Percentiles rank a stretch among this genome's conserved stretches.
These are phyloP conservation scores for Clytia hemisphaerica DNA, from an alignment of 30 jellyfish, hydroid and myxozoan genomes.

Conservation along the genomic window DNA sequence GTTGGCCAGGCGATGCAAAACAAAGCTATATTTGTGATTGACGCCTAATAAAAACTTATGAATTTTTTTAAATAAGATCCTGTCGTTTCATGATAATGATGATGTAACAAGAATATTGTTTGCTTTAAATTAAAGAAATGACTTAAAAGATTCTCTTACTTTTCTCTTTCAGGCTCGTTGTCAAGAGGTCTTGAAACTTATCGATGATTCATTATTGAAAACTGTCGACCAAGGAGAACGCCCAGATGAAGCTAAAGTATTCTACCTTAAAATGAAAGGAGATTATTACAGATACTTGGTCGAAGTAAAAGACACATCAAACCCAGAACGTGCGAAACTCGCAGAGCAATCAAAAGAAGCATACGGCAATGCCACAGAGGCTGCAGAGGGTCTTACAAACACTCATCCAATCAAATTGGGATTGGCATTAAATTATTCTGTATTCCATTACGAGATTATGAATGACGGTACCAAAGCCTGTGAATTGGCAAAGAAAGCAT, in stretches of 20 bases:
- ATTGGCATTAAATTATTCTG: conserved; percentile 90
- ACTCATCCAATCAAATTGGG: conserved; percentile 97
- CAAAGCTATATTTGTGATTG: no score
- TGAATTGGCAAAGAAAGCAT: conserved; percentile 89
- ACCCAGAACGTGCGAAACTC: conserved; percentile 44
- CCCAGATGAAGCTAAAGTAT: conserved; percentile 53
- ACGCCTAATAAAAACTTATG: no score
- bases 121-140: no score
- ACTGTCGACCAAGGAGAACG: conserved; percentile 19
- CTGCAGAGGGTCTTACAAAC: conserved; percentile 41
- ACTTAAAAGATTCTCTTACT: no score
- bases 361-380: conserved; percentile 64
- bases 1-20: no score
- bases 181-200: conserved; percentile 59
- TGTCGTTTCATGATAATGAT: no score
- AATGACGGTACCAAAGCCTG: conserved; percentile 82
- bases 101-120: no score
- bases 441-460: conserved; percentile 81
- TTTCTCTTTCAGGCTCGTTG: conserved; percentile 44
- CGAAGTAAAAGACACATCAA: conserved; percentile 49
- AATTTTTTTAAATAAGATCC: no score
- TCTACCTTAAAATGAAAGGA: conserved; percentile 93
- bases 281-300: conserved; percentile 90
- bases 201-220: conserved; percentile 52
- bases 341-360: conserved; percentile 69